A percentile compares a stretch with the other conserved stretches of the same genome.
Evolutionary conservation across 2,888 invertebrate genomes (phyloP).

Genomic region (Empis stercorea): DNA sequence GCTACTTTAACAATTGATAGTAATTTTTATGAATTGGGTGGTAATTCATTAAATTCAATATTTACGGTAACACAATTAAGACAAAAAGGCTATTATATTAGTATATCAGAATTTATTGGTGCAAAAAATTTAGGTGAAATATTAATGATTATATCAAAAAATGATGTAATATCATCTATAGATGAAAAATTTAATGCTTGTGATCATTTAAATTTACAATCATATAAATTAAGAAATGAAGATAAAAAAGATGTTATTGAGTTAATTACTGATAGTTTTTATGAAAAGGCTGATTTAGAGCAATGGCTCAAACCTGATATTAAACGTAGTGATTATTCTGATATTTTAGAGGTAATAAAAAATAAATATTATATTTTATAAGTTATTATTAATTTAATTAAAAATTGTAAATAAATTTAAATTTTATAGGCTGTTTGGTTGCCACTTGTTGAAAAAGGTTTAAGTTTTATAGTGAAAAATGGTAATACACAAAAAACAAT

Average conservation of each 20-base stretch:
- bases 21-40: constrained; percentile 75
- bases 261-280: constrained; percentile 75
- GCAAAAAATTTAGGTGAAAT: constrained; percentile 59
- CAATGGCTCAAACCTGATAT: constrained; percentile 62
- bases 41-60: constrained; percentile 77
- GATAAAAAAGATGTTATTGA: constrained; percentile 56
- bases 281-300: constrained; percentile 74
- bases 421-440: constrained; percentile 48
- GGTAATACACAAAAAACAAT: constrained; percentile 41
- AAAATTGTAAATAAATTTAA: background rate
- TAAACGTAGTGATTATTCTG: constrained; percentile 51
- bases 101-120: constrained; percentile 70
- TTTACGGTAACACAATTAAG: constrained; percentile 63
- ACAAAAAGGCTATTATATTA: constrained; percentile 64
- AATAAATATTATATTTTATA: no score
- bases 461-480: constrained; percentile 57
- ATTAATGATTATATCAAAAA: constrained; percentile 43
- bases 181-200: constrained; percentile 28
- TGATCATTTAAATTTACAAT: constrained; percentile 27
- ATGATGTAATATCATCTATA: constrained; percentile 20
- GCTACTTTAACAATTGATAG: constrained; percentile 47
- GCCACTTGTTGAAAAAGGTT: constrained; percentile 50
- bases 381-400: background rate
- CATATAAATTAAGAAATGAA: constrained; percentile 30
- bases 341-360: constrained; percentile 49